Base-by-base conservation (phyloP, 2,888 invertebrate species). In the Drosophila testacea region DNA sequence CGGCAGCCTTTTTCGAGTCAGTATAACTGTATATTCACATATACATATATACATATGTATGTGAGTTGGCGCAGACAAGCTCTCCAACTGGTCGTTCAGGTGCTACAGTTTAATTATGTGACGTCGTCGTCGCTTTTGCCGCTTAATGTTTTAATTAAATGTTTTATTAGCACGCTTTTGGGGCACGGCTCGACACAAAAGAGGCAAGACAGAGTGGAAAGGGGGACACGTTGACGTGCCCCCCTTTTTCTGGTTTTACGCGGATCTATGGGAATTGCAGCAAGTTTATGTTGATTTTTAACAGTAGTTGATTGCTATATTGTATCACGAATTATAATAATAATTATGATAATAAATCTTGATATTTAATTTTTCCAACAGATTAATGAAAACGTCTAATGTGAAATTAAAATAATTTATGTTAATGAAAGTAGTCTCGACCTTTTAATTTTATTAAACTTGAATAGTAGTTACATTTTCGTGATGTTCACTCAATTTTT, bases 131-230 rank as follows among this genome's bases (percentile, higher is more conserved):
- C 51, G 72, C 64, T 38, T 77, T 64, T 51, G 63, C 57, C 52
- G 70, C 75, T 80, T 88, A 88, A 85, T 85, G 86, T 86, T 88
- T 85, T 85, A 88, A 85, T 86, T 85, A 85, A 85, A 85, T 86
- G 88, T 88, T 85, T 85, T 88, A 88, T 88, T 85, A 80, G 83
- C 83, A 77, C 83, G 87, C 84, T 83, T 77, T 67, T 66, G 74
- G 67, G 77, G 66, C 70, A 77, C 64, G 74, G 62, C 72, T 63
- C 36, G 52, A 27, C 34, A 28, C n/a, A 34, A 27, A 10, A 34
- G 46, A 6, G 42, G 3, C 27, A 27, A 27, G n/a, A 11, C 7
- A 34, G 4, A 5, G 46, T 13, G 46, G 52, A 13, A 11, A 34
- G 16, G 13, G 42, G 60, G n/a, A 11, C 34, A 34, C 22, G 22